phyloP scores from a whole-genome alignment of 2,888 invertebrate species.

The Parnassius apollo region DNA sequence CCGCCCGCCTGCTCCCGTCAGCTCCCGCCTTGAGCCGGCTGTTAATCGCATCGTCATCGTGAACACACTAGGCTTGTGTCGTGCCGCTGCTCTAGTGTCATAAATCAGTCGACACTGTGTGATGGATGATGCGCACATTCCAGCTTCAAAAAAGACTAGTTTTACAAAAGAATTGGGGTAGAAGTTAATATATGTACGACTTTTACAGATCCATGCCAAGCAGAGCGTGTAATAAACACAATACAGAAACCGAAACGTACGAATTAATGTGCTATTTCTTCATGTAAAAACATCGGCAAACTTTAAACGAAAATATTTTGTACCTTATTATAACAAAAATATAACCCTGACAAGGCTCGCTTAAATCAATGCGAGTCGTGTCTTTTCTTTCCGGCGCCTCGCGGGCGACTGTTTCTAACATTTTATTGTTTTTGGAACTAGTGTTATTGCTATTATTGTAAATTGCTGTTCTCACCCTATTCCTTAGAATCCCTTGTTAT shows the following conservation, averaged over 20 bases:
- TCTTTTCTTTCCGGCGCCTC: conserved; percentile 51
- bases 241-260: too few species aligned
- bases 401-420: conserved; percentile 59
- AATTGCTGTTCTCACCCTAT: conserved; percentile 44
- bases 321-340: not conserved
- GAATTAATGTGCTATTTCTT: too few species aligned
- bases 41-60: conserved; percentile 72
- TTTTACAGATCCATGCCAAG: too few species aligned
- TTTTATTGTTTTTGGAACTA: conserved; percentile 62
- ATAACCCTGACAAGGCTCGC: conserved; percentile 44
- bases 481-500: not conserved
- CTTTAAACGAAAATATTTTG: too few species aligned
- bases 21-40: conserved; percentile 40
- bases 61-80: conserved; percentile 63
- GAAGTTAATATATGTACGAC: too few species aligned
- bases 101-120: conserved; percentile 63
- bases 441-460: conserved; percentile 63
- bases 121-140: conserved; percentile 7
- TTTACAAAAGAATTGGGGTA: conserved; percentile 14
- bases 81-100: conserved; percentile 61
- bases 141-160: conserved; percentile 5
- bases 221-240: too few species aligned
- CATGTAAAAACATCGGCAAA: too few species aligned
- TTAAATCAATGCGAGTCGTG: conserved; percentile 37
- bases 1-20: conserved; percentile 37